Percentiles rank a stretch among this genome's conserved stretches.
Evolutionary conservation across 2,888 invertebrate species (phyloP).

Genomic region (Mesorhabditis sp.): DNA sequence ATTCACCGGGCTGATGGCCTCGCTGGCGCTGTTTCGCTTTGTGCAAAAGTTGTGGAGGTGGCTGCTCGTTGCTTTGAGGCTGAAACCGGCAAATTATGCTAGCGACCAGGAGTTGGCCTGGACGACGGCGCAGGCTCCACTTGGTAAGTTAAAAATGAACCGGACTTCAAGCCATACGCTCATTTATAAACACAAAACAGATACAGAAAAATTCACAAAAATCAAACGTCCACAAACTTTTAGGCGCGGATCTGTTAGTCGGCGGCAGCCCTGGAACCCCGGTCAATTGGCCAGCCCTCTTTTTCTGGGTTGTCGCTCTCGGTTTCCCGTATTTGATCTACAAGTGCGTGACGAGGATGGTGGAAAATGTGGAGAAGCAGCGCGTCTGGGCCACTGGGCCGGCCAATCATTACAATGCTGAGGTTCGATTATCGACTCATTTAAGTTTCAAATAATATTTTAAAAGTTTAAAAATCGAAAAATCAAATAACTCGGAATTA

Average conservation of each 20-base stretch:
- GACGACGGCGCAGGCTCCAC: constrained; percentile 36
- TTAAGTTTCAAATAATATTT: neutral
- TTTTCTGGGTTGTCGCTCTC: constrained; percentile 82
- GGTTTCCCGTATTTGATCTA: constrained; percentile 88
- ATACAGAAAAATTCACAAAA: constrained; percentile 8
- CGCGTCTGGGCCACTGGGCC: constrained; percentile 62
- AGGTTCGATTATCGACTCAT: constrained; percentile 16
- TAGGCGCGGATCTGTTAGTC: constrained; percentile 36
- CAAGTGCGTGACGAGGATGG: constrained; percentile 70
- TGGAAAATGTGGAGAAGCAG: constrained; percentile 47
- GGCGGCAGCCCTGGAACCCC: constrained; percentile 18
- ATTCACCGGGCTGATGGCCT: constrained; percentile 33
- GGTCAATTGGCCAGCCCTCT: constrained; percentile 76
- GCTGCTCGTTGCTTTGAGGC: constrained; percentile 68
- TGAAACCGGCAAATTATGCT: constrained; percentile 59
- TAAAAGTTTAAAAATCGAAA: neutral
- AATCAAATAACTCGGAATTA: neutral
- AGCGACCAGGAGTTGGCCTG: constrained; percentile 58
- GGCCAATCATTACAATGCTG: constrained; percentile 61
- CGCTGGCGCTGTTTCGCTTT: constrained; percentile 34
- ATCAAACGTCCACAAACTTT: constrained; percentile 10
- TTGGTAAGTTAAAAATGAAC: constrained; percentile 19
- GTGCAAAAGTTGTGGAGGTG: constrained; percentile 59
- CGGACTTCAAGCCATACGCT: too few relatives aligned
- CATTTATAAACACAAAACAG: neutral